phyloP scores from a whole-genome alignment of 2,113 vertebrate genomes.

The Cryptomyrus ogoouensis region DNA sequence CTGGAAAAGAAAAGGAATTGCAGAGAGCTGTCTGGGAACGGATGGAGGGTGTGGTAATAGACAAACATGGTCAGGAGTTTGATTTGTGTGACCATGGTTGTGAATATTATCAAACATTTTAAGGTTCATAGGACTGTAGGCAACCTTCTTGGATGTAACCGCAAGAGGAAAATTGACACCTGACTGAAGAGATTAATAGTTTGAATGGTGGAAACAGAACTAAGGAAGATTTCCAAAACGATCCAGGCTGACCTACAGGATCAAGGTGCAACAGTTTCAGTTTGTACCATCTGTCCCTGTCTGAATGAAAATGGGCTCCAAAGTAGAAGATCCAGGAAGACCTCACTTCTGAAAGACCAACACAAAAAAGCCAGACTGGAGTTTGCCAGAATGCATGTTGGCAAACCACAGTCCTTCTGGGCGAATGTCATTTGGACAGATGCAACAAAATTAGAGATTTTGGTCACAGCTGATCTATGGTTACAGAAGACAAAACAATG shows the following conservation, averaged over 20 bases:
- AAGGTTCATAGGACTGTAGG: neutral
- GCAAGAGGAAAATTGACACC: neutral
- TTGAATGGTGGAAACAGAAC: neutral
- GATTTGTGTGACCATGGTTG: neutral
- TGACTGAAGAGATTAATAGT: neutral
- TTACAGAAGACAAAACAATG: neutral
- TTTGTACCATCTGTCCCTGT: neutral
- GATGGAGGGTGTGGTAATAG: neutral
- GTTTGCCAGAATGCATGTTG: neutral
- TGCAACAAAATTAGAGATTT: neutral
- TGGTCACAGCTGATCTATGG: neutral
- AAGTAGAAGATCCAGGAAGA: neutral
- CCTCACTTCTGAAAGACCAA: neutral
- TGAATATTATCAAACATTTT: neutral
- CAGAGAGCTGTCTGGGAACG: neutral
- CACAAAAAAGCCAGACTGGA: neutral
- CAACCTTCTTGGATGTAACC: neutral
- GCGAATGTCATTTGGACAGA: neutral
- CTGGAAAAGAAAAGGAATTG: neutral
- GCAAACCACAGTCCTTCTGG: neutral
- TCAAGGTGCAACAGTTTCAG: neutral
- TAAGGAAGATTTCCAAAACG: neutral
- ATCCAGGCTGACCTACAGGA: neutral
- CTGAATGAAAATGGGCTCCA: neutral
- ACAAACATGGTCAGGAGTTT: neutral